Evolutionary conservation across 1,140 invertebrate genomes (phyloP).

Genomic region (Centruroides sculpturatus): DNA sequence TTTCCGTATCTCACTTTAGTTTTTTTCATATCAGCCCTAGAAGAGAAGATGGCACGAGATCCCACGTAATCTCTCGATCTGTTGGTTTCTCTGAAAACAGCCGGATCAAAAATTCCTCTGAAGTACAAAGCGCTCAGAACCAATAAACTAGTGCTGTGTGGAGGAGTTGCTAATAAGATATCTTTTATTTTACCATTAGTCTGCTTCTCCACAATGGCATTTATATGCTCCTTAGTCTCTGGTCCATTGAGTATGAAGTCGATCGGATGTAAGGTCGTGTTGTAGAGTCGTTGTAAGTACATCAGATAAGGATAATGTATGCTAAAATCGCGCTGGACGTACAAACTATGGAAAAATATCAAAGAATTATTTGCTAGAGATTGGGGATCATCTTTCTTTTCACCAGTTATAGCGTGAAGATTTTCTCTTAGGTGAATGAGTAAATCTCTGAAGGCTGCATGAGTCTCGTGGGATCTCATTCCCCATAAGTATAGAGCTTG

Average conservation of each 20-base stretch:
- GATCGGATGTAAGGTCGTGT: slow-evolving; percentile 20
- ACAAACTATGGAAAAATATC: slow-evolving; percentile 18
- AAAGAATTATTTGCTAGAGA: slow-evolving; percentile 3
- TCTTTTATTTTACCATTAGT: slow-evolving; percentile 28
- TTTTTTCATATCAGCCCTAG: neutral
- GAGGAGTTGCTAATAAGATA: slow-evolving; percentile 19
- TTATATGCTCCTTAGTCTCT: slow-evolving; percentile 25
- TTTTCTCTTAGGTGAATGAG: slow-evolving; percentile 19
- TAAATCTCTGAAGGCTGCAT: slow-evolving; percentile 21
- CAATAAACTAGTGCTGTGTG: slow-evolving; percentile 15
- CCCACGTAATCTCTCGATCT: neutral
- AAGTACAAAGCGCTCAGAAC: slow-evolving; percentile 20
- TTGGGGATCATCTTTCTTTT: slow-evolving; percentile 6
- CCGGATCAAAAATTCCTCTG: slow-evolving; percentile 18
- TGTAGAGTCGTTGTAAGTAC: slow-evolving; percentile 20
- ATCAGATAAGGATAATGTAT: slow-evolving; percentile 22
- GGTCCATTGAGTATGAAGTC: slow-evolving; percentile 21
- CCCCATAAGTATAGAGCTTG: slow-evolving; percentile 22
- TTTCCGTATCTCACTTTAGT: slow-evolving; percentile 15
- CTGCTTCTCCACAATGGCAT: slow-evolving; percentile 26
- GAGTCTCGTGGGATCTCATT: slow-evolving; percentile 21
- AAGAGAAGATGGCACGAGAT: neutral
- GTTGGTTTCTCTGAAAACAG: neutral
- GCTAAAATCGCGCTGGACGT: slow-evolving; percentile 20
- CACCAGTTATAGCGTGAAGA: slow-evolving; percentile 11